These are phyloP conservation scores for Pseudochaenichthys georgianus DNA, from an alignment of 2,797 vertebrate genomes.

Conservation along the genomic window DNA sequence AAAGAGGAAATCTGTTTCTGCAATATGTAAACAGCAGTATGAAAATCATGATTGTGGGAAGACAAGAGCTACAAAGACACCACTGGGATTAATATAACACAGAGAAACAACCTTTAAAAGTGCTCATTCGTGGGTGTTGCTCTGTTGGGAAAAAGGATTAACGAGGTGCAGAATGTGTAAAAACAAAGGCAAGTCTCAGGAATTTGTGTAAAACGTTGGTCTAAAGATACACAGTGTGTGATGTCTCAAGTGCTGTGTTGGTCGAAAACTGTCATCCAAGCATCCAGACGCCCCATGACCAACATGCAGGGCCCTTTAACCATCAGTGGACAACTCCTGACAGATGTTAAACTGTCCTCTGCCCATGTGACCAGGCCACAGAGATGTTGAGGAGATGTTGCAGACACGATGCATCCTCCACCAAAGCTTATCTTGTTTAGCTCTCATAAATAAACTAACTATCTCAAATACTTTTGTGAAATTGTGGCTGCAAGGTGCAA, in stretches of 20 bases:
- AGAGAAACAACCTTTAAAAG: background rate
- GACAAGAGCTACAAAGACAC: background rate
- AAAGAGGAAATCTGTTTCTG: background rate
- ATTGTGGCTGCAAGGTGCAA: background rate
- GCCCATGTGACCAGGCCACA: conserved; percentile 19
- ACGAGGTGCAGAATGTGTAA: conserved; percentile 1
- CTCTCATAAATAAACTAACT: background rate
- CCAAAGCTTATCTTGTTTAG: conserved; percentile 25
- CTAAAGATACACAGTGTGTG: background rate
- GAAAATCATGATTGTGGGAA: background rate
- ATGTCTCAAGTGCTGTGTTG: conserved; percentile 22
- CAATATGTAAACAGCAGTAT: background rate
- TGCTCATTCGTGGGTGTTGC: background rate
- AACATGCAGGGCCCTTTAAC: conserved; percentile 30
- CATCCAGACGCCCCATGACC: conserved; percentile 47
- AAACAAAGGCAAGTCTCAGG: background rate
- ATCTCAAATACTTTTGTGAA: background rate
- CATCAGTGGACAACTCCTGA: conserved; percentile 47
- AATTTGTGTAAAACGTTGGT: conserved; percentile 4
- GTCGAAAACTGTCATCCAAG: conserved; percentile 55
- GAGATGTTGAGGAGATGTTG: conserved; percentile 43
- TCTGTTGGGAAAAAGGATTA: background rate
- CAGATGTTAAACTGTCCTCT: conserved; percentile 39
- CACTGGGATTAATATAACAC: background rate
- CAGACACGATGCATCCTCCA: conserved; percentile 39